Percentiles rank a stretch among this genome's conserved stretches.
phyloP scores from a whole-genome alignment of 2,888 invertebrate genomes.

The Drosophila koepferae region DNA sequence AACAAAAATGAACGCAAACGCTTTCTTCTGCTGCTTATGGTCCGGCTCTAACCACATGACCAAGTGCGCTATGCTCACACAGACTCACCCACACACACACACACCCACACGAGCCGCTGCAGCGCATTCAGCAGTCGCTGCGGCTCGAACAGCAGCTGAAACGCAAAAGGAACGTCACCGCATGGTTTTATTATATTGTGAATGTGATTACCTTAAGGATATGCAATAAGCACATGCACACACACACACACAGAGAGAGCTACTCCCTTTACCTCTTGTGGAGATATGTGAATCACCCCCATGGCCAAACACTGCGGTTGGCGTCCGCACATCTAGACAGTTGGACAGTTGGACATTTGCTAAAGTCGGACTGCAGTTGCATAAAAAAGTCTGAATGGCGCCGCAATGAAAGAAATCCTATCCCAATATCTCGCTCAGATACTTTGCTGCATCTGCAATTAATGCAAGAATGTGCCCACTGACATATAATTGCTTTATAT shows the following conservation, averaged over 20 bases:
- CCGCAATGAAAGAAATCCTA: neutral
- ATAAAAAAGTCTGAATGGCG: conserved; percentile 5
- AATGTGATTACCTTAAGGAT: conserved; percentile 82
- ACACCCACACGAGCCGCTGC: conserved; percentile 10
- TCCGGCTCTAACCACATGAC: conserved; percentile 32
- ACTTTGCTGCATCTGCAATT: conserved; percentile 17
- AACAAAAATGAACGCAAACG: conserved; percentile 19
- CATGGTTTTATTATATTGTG: conserved; percentile 83
- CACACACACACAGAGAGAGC: conserved; percentile 9
- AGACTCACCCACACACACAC: conserved; percentile 2
- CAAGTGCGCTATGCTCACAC: conserved; percentile 30
- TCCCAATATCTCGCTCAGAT: conserved; percentile 50
- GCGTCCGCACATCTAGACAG: conserved; percentile 23
- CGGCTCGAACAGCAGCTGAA: conserved; percentile 52
- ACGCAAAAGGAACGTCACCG: conserved; percentile 77
- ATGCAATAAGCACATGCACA: conserved; percentile 75
- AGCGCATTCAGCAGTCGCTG: conserved; percentile 39
- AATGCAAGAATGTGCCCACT: neutral
- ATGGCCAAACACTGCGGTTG: conserved; percentile 36
- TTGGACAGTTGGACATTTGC: conserved; percentile 11
- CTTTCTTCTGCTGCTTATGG: conserved; percentile 37
- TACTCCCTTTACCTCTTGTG: conserved; percentile 5
- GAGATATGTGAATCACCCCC: conserved; percentile 44
- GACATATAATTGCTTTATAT: neutral
- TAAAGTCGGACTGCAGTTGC: conserved; percentile 2